phyloP scores from a whole-genome alignment of 1,140 invertebrate species.

The Drosophila jambulina region DNA sequence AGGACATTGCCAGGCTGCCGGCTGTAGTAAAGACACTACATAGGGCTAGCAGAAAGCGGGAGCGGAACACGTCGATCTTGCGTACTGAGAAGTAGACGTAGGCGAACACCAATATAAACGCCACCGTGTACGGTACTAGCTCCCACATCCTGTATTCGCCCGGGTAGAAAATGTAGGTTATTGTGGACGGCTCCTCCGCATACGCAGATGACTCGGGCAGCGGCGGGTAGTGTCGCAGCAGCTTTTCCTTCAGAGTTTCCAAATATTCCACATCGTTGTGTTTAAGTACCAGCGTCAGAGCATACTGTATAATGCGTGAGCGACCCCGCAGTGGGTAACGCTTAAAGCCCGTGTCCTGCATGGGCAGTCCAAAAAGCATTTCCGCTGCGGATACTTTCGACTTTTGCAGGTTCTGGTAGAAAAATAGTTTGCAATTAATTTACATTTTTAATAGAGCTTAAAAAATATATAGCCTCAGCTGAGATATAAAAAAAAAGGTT shows the following conservation, averaged over 20 bases:
- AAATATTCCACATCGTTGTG: constrained; percentile 93
- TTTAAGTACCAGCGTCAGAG: constrained; percentile 94
- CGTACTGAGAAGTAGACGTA: constrained; percentile 98
- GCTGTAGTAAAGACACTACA: constrained; percentile 95
- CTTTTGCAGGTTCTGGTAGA: constrained; percentile 89
- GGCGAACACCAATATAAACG: constrained; percentile 94
- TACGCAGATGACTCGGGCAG: constrained; percentile 13
- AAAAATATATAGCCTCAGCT: not conserved
- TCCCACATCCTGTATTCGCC: constrained; percentile 95
- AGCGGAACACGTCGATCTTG: constrained; percentile 97
- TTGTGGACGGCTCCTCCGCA: constrained; percentile 61
- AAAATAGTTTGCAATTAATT: not conserved
- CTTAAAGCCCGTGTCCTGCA: constrained; percentile 95
- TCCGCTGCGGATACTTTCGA: constrained; percentile 94
- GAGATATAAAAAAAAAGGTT: not conserved
- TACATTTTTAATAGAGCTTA: not conserved
- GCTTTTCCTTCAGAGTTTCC: constrained; percentile 89
- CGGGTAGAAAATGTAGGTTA: constrained; percentile 93
- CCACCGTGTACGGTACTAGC: constrained; percentile 92
- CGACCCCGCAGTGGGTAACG: constrained; percentile 92
- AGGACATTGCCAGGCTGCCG: constrained; percentile 95
- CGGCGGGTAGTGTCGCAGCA: constrained; percentile 90
- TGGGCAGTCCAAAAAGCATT: constrained; percentile 95
- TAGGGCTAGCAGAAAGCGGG: constrained; percentile 95
- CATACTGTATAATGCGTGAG: constrained; percentile 94